Percentiles rank a stretch among this genome's conserved stretches.
phyloP scores from a whole-genome alignment of 92 coral and sea anemone genomes.

The Ricordea florida region DNA sequence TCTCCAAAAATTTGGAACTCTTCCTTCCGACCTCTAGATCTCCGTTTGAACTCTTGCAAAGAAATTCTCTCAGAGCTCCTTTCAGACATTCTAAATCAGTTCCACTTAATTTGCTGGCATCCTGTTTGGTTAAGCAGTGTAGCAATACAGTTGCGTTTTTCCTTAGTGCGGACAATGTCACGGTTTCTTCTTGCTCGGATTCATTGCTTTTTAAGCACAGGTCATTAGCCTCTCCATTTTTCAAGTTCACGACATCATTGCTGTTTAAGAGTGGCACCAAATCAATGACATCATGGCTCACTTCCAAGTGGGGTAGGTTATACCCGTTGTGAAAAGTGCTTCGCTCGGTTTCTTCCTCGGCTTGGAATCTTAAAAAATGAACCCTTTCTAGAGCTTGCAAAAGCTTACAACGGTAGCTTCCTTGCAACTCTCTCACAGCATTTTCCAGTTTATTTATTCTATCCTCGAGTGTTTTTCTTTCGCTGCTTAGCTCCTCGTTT shows the following conservation, averaged over 20 bases:
- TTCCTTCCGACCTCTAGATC: neutral
- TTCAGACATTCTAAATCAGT: neutral
- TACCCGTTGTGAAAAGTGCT: neutral
- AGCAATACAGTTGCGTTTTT: neutral
- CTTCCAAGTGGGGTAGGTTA: neutral
- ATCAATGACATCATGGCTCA: no score
- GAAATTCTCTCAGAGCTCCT: neutral
- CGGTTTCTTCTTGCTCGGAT: no score
- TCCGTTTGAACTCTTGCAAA: neutral
- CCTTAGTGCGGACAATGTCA: neutral
- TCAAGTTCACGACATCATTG: no score
- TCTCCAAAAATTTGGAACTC: constrained; percentile 6
- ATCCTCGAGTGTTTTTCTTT: constrained; percentile 21
- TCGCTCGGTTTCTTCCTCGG: constrained; percentile 5
- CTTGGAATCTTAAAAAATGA: constrained; percentile 16
- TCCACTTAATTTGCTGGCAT: neutral
- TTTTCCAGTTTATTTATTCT: constrained; percentile 63
- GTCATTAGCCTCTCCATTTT: no score
- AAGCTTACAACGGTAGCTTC: constrained; percentile 57
- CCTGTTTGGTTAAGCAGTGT: neutral
- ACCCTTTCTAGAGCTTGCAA: constrained; percentile 52
- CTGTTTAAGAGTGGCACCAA: neutral
- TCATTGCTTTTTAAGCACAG: no score
- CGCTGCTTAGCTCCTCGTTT: constrained; percentile 45
- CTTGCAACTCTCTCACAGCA: constrained; percentile 53